A percentile compares a stretch with the other conserved stretches of the same genome.
Conservation (phyloP, 2,113 vertebrate genomes). For the Amblyornis subalaris region DNA sequence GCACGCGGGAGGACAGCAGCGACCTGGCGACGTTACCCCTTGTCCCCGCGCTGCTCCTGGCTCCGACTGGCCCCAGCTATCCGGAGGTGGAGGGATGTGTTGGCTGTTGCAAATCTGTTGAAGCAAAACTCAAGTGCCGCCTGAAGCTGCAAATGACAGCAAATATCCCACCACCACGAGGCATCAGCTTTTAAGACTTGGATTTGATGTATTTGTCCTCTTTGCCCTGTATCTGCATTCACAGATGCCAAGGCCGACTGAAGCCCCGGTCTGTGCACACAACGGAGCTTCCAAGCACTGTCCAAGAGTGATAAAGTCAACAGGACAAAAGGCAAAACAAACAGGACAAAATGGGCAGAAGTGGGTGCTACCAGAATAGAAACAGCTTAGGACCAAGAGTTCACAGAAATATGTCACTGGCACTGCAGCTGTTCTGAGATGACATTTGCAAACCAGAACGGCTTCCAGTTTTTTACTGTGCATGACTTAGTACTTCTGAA, state of each 20-base stretch:
- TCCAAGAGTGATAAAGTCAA: background rate
- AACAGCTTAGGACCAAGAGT: background rate
- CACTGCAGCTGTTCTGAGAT: background rate
- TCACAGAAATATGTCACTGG: background rate
- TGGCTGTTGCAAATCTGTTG: background rate
- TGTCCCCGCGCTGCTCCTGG: background rate
- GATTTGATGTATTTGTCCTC: background rate
- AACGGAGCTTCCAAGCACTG: background rate
- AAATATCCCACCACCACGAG: background rate
- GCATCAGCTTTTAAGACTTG: background rate
- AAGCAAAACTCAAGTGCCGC: background rate
- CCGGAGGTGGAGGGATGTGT: rapidly evolving
- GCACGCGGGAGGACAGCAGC: background rate
- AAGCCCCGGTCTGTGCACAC: rapidly evolving
- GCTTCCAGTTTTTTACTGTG: background rate
- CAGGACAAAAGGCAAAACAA: background rate
- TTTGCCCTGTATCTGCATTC: background rate
- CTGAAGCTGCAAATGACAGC: background rate
- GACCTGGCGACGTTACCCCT: background rate
- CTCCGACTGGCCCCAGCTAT: rapidly evolving
- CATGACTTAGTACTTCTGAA: background rate
- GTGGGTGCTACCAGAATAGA: background rate
- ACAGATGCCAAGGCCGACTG: background rate
- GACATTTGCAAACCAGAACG: background rate
- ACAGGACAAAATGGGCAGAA: background rate